phyloP scores from a whole-genome alignment of 2,888 invertebrate genomes.

The Celastrina argiolus region DNA sequence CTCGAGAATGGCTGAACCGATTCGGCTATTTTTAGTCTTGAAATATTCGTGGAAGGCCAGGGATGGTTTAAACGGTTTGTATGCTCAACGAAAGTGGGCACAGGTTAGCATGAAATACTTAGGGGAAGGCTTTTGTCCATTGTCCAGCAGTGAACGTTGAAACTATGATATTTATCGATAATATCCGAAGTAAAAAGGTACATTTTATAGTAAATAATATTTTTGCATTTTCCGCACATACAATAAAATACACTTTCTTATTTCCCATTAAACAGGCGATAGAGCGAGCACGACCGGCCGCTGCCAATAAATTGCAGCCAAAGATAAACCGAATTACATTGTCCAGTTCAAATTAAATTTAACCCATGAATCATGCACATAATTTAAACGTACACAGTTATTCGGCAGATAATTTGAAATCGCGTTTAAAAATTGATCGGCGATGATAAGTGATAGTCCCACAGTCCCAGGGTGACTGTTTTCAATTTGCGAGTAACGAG shows the following conservation, averaged over 20 bases:
- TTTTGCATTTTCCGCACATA: background rate
- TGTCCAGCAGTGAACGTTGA: too few species aligned
- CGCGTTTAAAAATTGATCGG: conserved; percentile 7
- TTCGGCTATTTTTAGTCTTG: too few species aligned
- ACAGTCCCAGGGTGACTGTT: background rate
- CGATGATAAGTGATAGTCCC: background rate
- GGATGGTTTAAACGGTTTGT: too few species aligned
- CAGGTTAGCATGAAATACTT: too few species aligned
- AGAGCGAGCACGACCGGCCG: background rate
- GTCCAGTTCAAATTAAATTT: conserved; percentile 6
- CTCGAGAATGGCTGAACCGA: too few species aligned
- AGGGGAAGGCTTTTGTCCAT: too few species aligned
- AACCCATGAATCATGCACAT: background rate
- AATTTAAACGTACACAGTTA: background rate
- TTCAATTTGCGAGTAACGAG: conserved; percentile 22
- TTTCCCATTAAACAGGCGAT: background rate
- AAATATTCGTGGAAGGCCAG: too few species aligned
- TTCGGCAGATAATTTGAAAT: background rate
- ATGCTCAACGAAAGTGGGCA: too few species aligned
- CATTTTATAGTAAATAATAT: background rate
- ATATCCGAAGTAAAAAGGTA: too few species aligned
- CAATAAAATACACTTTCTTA: background rate
- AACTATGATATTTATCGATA: too few species aligned
- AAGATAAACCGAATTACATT: conserved; percentile 1
- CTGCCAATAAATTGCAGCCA: conserved; percentile 4